These are phyloP conservation scores for Hirudo medicinalis DNA, from an alignment of 1,140 invertebrate genomes.

Conservation along the genomic window DNA sequence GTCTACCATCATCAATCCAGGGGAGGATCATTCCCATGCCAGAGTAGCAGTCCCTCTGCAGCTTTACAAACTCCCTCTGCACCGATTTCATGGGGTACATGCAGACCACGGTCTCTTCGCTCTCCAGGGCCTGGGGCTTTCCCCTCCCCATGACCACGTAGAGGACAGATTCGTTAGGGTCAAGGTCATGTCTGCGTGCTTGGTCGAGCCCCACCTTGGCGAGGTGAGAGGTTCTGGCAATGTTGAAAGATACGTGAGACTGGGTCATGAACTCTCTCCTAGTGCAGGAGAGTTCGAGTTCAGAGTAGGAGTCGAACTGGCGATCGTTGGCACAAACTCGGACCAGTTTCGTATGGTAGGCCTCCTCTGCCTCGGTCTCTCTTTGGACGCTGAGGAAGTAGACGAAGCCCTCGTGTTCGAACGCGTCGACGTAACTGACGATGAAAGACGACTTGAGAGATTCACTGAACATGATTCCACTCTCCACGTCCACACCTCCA, in stretches of 20 bases:
- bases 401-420: conserved; percentile 27
- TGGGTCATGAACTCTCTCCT: conserved; percentile 20
- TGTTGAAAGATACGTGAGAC: conserved; percentile 23
- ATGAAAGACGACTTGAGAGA: conserved; percentile 1
- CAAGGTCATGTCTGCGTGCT: conserved; percentile 8
- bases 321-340: conserved; percentile 28
- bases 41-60: conserved; percentile 26
- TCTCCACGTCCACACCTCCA: background rate
- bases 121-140: background rate
- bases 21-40: conserved; percentile 12
- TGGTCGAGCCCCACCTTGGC: conserved; percentile 15
- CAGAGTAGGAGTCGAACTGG: conserved; percentile 30
- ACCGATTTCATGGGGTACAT: conserved; percentile 27
- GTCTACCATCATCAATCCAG: conserved; percentile 17
- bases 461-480: background rate
- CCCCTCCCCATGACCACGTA: conserved; percentile 27
- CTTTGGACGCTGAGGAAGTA: conserved; percentile 31
- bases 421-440: conserved; percentile 30
- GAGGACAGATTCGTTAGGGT: conserved; percentile 16
- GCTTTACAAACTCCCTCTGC: conserved; percentile 24
- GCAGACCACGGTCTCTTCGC: conserved; percentile 24
- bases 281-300: conserved; percentile 27
- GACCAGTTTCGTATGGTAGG: conserved; percentile 26
- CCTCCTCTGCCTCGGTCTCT: conserved; percentile 17
- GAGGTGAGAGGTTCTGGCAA: conserved; percentile 27